These are phyloP conservation scores for Odontothrips loti DNA, from an alignment of 2,888 invertebrate species.

Conservation along the genomic window DNA sequence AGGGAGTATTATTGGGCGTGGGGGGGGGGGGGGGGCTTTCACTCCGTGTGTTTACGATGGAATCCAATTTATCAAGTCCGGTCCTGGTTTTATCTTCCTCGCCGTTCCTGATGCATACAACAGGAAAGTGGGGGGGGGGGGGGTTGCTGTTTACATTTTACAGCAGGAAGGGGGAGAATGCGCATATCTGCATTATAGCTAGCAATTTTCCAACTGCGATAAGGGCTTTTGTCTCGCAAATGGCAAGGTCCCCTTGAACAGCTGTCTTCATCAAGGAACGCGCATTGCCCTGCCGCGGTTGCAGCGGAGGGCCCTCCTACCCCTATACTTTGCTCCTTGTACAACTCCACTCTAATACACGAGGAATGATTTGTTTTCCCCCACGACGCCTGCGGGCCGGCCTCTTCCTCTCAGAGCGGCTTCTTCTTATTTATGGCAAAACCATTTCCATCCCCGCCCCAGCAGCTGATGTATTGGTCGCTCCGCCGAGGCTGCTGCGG, in stretches of 20 bases:
- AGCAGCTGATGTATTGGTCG: not conserved
- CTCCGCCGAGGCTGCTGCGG: not conserved
- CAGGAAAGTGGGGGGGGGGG: too few relatives aligned
- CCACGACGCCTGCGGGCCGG: too few relatives aligned
- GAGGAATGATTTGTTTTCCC: too few relatives aligned
- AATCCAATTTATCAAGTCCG: not conserved
- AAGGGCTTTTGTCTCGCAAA: too few relatives aligned
- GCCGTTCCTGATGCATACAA: not conserved
- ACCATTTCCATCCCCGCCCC: not conserved
- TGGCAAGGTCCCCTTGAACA: too few relatives aligned
- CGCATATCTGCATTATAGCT: too few relatives aligned
- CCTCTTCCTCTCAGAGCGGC: not conserved
- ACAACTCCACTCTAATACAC: not conserved
- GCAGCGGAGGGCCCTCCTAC: too few relatives aligned
- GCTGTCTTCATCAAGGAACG: too few relatives aligned
- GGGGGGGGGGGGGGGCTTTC: not conserved
- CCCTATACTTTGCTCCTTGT: not conserved
- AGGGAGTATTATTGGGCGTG: not conserved
- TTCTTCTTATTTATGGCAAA: constrained; percentile 9
- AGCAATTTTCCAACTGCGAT: too few relatives aligned
- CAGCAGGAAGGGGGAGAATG: too few relatives aligned
- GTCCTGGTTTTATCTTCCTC: not conserved
- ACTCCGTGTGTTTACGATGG: not conserved
- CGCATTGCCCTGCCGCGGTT: not conserved
- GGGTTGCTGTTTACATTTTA: too few relatives aligned